Evolutionary conservation across 2,888 invertebrate species (phyloP), one percentile per base, ranked within the genome.

Genomic region (Dromius quadrimaculatus): DNA sequence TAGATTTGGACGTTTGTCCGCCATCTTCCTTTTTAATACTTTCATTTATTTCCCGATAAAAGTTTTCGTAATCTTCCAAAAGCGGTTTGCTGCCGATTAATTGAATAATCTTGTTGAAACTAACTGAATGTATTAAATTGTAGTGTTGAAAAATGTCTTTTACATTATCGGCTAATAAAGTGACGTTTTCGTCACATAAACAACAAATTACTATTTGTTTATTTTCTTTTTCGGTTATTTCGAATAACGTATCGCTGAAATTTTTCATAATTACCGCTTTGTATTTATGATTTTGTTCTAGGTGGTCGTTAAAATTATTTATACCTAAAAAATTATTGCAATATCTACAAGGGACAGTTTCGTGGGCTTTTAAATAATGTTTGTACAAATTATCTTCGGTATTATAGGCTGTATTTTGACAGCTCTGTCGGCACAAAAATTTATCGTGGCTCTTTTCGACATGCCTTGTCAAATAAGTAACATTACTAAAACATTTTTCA

Each of bases 201-300:
- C 70, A 70, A 62, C 70, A 70, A 20, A 62, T 36, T 5, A 70
- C 70, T n/a, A 70, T 70, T 15, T 70, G 61, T 34, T 70, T 61
- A 20, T 70, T 50, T 47, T 62, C 22, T 15, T 62, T 32, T 9
- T 70, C 50, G 2, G 62, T 70, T 8, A 70, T 38, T 36, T 70
- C 70, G 50, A 70, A 70, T 47, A 70, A 50, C 0, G 70, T 62
- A 15, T 70, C 70, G 4, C 47, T 70, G 23, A 70, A 70, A 22
- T 70, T 70, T 70, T 70, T 70, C 70, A 70, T 70, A 1, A 70
- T 50, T 2, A 23, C 17, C 0, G 70, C 61, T 23, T 45, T 61
- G 15, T 70, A 70, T 62, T 70, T 47, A 28, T 70, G 70, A n/a
- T 23, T 22, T 45, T 28, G 23, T 17, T 6, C 13, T 28, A 70